Conservation (phyloP, 1,140 invertebrate genomes). For the Hormaphis cornu region DNA sequence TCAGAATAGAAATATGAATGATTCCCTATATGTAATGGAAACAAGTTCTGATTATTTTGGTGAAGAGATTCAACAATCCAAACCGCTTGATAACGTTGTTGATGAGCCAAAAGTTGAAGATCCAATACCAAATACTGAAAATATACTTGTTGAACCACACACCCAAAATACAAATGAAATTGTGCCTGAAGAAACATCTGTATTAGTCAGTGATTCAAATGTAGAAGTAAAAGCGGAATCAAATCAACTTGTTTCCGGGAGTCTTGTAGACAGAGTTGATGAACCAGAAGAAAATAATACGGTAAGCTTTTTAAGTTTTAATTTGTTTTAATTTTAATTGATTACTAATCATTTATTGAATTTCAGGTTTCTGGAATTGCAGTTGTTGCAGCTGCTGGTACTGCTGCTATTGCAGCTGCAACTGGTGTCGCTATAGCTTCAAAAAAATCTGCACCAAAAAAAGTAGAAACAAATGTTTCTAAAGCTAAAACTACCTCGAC, state of each 20-base stretch:
- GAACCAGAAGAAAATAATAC: not conserved
- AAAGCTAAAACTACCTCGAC: not conserved
- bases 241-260: not conserved
- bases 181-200: not conserved
- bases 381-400: slow-evolving; percentile 32
- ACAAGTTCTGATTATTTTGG: slow-evolving; percentile 24
- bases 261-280: not conserved
- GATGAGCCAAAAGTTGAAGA: not conserved
- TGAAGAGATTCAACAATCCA: slow-evolving; percentile 2
- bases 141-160: not conserved
- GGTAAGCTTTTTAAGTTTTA: not conserved
- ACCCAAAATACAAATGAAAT: not conserved
- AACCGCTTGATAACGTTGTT: not conserved
- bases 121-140: not conserved
- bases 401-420: slow-evolving; percentile 14
- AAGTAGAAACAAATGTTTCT: not conserved
- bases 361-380: slow-evolving; percentile 27
- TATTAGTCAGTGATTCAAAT: not conserved
- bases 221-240: not conserved
- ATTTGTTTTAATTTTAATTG: not conserved
- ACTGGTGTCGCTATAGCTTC: slow-evolving; percentile 12
- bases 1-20: slow-evolving; percentile 23
- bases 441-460: slow-evolving; percentile 11
- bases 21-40: slow-evolving; percentile 25
- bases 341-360: slow-evolving; percentile 10